These are phyloP conservation scores for Nemapogon koenigi DNA, from an alignment of 2,888 invertebrate species.

Conservation along the genomic window DNA sequence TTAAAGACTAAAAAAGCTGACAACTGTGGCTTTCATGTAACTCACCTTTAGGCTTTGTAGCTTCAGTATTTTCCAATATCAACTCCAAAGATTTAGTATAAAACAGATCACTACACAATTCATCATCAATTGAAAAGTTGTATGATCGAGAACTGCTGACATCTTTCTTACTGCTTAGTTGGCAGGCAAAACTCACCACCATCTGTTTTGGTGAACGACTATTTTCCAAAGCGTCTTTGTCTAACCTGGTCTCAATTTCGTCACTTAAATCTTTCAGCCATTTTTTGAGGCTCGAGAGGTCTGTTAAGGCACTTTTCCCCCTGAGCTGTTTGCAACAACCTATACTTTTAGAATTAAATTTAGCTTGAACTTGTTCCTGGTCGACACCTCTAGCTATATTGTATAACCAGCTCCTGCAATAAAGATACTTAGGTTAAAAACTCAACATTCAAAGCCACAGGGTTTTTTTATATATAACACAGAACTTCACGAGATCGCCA, in stretches of 20 bases:
- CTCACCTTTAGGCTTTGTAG: constrained; percentile 39
- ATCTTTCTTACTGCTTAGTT: constrained; percentile 60
- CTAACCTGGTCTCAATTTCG: constrained; percentile 84
- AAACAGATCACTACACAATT: constrained; percentile 73
- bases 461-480: no score
- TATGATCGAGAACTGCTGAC: constrained; percentile 69
- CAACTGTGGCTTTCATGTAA: no score
- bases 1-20: no score
- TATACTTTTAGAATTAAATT: constrained; percentile 90
- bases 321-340: constrained; percentile 95
- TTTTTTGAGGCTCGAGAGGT: constrained; percentile 70
- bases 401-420: constrained; percentile 80
- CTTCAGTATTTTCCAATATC: constrained; percentile 68
- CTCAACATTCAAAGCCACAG: no score
- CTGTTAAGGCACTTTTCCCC: constrained; percentile 76
- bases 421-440: no score
- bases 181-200: constrained; percentile 73
- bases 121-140: constrained; percentile 60
- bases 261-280: constrained; percentile 83
- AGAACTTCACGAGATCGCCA: no score
- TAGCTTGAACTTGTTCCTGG: constrained; percentile 82
- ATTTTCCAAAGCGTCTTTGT: constrained; percentile 81
- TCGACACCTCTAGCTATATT: constrained; percentile 88
- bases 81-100: constrained; percentile 70
- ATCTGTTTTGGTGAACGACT: constrained; percentile 81